Evolutionary conservation across 2,113 vertebrate species (phyloP).

Genomic region (Emydocephalus ijimae): DNA sequence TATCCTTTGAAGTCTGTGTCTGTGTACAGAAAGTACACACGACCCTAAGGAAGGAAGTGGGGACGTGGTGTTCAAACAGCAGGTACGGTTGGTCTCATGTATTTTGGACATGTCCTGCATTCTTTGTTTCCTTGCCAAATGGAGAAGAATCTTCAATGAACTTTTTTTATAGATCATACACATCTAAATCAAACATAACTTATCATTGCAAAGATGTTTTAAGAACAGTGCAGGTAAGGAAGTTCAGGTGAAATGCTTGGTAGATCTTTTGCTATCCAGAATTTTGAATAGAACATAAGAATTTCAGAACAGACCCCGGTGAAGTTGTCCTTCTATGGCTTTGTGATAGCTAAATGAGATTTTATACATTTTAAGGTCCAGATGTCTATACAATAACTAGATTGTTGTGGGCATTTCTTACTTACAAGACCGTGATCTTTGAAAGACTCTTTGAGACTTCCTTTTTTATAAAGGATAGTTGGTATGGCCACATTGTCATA

Average conservation of each 20-base stretch:
- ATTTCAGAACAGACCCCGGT: background rate
- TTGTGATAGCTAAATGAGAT: background rate
- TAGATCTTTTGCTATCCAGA: background rate
- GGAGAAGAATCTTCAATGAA: background rate
- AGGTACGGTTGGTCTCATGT: background rate
- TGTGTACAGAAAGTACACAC: background rate
- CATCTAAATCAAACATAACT: background rate
- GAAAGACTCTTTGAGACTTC: background rate
- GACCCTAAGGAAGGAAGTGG: background rate
- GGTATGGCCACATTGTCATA: background rate
- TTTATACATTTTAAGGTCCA: slow-evolving; percentile 12
- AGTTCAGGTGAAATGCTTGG: background rate
- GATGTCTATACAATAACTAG: background rate
- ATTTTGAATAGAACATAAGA: background rate
- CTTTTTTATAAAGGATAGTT: background rate
- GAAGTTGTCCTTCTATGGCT: background rate
- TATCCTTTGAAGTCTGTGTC: too few species aligned
- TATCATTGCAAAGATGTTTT: background rate
- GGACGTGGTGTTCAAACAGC: background rate
- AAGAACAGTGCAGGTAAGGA: background rate
- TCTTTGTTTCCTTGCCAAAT: background rate
- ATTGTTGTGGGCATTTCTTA: background rate
- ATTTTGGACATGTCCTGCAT: background rate
- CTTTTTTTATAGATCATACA: background rate
- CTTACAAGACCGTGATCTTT: background rate